Base-by-base conservation (phyloP, 2,888 invertebrate species). In the Morinoia aosen region DNA sequence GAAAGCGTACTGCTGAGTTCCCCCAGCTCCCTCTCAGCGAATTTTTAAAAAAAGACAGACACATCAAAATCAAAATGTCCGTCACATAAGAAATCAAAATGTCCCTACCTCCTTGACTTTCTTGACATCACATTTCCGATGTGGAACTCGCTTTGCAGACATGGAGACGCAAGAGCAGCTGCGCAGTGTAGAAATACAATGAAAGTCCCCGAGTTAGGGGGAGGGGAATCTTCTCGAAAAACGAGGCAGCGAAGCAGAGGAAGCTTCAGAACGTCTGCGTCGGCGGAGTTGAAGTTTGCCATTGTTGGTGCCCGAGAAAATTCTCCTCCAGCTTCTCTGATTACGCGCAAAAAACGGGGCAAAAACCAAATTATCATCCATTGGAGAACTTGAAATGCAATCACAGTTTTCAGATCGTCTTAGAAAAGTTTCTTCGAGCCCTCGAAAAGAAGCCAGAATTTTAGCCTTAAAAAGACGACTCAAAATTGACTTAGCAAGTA, bases 321-420 rank as follows among this genome's bases (percentile, higher is more conserved):
- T 90, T 48, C 40, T 48, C 90, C 40, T 90, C 40, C 90, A 90
- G 90, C 39, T 90, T 90, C 90, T 39, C 40, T 90, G 90, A 90
- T 90, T 90, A 90, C 90, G 90, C 90, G 19, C 90, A 90, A 90
- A 90, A 90, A 90, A 40, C 90, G 40, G 39, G 1, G 48, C 90
- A 90, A 90, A 90, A 90, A 90, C 90, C 90, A 90, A 90, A 90
- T 90, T 90, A 90, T 90, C 40, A 90, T 90, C 90, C 90, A 90
- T 90, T 90, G 39, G 90, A 90, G 90, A 48, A 90, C 90, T 90
- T 90, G 90, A 48, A 90, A 90, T 90, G 90, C 90, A 90, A 90
- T 90, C 90, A 90, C 90, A 90, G 48, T 90, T 90, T 90, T 90
- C 48, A 48, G 90, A 90, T 90, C 90, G 90, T 90, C 90, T 90